Evolutionary conservation across 2,113 vertebrate species (phyloP), one percentile per base, ranked within the genome.

Genomic region (Struthidea cinerea): DNA sequence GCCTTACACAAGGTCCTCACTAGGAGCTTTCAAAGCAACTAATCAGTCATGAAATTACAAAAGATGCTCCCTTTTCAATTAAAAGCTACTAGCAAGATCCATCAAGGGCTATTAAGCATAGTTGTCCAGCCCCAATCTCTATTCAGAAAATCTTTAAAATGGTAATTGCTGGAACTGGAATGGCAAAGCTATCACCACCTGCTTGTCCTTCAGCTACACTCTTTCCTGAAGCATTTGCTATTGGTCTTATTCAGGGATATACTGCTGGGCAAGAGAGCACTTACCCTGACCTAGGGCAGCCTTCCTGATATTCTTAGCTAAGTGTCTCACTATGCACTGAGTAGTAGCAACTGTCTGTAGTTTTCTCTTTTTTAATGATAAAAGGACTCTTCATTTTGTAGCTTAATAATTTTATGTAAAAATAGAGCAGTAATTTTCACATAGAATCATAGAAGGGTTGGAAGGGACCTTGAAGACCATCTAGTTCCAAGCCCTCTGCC

Each of bases 1-100:
- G n/a, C 53, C 49, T 37, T 60, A 76, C 16, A 30, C 33, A 41
- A 64, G 39, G 32, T 78, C 35, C 60, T 94, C 37, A 44, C 32
- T 57, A 50, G 44, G 37, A 76, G 70, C 61, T 88, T 90, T 95
- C 82, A 74, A 80, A 90, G 85, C 59, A 94, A 56, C 78, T 90
- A 79, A 94, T 91, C 87, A 88, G 88, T 93, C 70, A 69, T 7
- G 26, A 85, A 95, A 90, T 88, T 37, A 92, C 85, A 90, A 79
- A 95, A 93, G 57, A 91, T 83, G 44, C 65, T 87, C 30, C 37
- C 11, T 88, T 90, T 94, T 87, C 0, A 21, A 88, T 93, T 93
- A 94, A 71, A 75, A 91, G 81, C 87, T 89, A 80, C 90, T 42
- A 73, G 55, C 59, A 76, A 88, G 67, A 83, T 69, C 49, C 79